Conservation (phyloP, 2,888 invertebrate species). For the Phalangium opilio region DNA sequence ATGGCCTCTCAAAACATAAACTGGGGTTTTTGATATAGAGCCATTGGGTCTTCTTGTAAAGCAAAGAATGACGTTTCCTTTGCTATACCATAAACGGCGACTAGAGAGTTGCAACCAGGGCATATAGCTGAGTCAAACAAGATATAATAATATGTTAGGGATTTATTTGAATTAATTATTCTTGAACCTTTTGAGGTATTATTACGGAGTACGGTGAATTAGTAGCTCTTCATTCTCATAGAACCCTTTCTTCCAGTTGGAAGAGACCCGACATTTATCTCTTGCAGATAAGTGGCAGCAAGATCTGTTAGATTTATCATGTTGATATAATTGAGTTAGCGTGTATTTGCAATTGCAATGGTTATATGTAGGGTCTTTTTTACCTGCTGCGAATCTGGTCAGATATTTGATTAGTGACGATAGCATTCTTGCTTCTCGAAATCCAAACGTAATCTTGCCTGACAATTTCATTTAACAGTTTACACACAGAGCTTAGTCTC, state of each 20-base stretch:
- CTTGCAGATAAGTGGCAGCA: slow-evolving; percentile 22
- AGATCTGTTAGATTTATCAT: slow-evolving; percentile 2
- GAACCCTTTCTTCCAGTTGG: slow-evolving; percentile 4
- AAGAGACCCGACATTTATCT: slow-evolving; percentile 22
- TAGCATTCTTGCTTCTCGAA: slow-evolving; percentile 26
- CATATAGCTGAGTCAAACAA: slow-evolving; percentile 26
- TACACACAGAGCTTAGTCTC: slow-evolving; percentile 35
- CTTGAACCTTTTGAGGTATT: too few relatives aligned
- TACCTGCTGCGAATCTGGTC: slow-evolving; percentile 14
- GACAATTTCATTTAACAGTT: slow-evolving; percentile 36
- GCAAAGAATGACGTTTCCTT: slow-evolving; percentile 30
- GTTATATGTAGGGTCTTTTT: too few relatives aligned
- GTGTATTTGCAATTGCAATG: too few relatives aligned
- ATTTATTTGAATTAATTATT: too few relatives aligned
- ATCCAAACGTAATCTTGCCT: slow-evolving; percentile 32
- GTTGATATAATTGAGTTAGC: too few relatives aligned
- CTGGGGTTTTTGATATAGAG: not conserved
- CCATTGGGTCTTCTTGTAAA: slow-evolving; percentile 25
- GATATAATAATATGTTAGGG: too few relatives aligned
- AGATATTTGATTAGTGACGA: slow-evolving; percentile 30
- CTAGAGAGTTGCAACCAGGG: slow-evolving; percentile 40
- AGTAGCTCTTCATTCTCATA: slow-evolving; percentile 1
- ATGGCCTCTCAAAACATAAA: slow-evolving; percentile 12
- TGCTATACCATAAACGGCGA: slow-evolving; percentile 40
- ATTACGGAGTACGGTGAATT: slow-evolving; percentile 6